These are phyloP conservation scores for Acanthisitta chloris DNA, from an alignment of 2,113 vertebrate genomes.

Conservation along the genomic window DNA sequence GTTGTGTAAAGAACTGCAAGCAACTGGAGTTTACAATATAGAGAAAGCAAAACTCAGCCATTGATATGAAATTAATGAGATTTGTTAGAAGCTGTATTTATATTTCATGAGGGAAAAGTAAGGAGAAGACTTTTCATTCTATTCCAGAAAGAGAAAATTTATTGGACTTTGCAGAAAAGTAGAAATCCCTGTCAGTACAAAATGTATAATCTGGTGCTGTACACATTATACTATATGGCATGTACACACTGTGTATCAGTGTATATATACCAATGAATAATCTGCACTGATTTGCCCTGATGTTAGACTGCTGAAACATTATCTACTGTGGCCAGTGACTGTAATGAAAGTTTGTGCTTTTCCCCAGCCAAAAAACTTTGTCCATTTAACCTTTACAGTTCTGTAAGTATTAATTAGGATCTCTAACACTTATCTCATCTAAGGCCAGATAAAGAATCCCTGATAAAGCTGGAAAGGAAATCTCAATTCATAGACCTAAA, in stretches of 20 bases:
- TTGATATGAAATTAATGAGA: background rate
- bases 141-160: background rate
- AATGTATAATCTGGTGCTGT: background rate
- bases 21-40: background rate
- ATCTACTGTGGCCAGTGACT: background rate
- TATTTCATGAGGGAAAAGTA: background rate
- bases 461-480: background rate
- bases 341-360: background rate
- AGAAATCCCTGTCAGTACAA: background rate
- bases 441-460: background rate
- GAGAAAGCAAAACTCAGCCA: background rate
- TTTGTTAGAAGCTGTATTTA: background rate
- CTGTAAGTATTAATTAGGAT: background rate
- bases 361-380: background rate
- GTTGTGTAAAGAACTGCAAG: background rate
- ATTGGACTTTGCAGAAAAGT: background rate
- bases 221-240: background rate
- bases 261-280: background rate
- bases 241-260: background rate
- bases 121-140: background rate
- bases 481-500: background rate
- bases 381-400: background rate
- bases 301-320: background rate
- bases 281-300: background rate
- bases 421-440: background rate